Evolutionary conservation across 1,140 invertebrate species (phyloP).

Genomic region (Oreohelix idahoensis): DNA sequence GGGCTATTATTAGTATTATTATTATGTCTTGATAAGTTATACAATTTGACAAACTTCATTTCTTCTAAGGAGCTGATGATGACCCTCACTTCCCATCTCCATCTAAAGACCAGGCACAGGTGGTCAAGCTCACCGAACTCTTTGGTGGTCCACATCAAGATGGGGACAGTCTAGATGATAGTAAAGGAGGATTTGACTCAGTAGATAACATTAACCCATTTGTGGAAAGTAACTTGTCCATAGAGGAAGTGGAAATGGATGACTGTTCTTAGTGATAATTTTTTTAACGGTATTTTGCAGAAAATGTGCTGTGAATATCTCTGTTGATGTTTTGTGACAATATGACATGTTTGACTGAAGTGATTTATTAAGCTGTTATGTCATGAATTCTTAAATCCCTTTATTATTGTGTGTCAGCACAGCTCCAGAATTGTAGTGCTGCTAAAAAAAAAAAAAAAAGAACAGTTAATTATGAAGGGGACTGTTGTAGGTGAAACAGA

Average conservation of each 20-base stretch:
- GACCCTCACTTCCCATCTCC: background rate
- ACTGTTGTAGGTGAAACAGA: too few relatives aligned
- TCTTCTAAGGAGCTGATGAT: background rate
- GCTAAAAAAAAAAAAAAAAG: too few relatives aligned
- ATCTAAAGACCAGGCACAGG: background rate
- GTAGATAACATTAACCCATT: slow-evolving; percentile 39
- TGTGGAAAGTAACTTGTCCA: slow-evolving; percentile 57
- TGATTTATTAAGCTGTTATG: too few relatives aligned
- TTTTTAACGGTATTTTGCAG: too few relatives aligned
- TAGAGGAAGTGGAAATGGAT: slow-evolving; percentile 67
- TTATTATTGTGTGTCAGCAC: too few relatives aligned
- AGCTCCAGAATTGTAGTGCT: too few relatives aligned
- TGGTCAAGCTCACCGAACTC: slow-evolving; percentile 30
- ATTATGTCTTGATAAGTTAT: too few relatives aligned
- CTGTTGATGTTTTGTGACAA: too few relatives aligned
- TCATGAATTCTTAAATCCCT: too few relatives aligned
- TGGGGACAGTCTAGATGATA: slow-evolving; percentile 38
- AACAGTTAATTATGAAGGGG: too few relatives aligned
- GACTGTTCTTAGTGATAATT: slow-evolving; percentile 49
- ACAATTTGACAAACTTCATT: background rate
- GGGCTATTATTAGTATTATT: too few relatives aligned
- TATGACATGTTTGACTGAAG: too few relatives aligned
- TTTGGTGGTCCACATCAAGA: slow-evolving; percentile 43
- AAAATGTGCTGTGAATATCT: background rate
- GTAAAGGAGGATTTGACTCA: slow-evolving; percentile 29